These are phyloP conservation scores for Amblyjoppa fuscipennis DNA, from an alignment of 2,888 invertebrate species.

Conservation along the genomic window DNA sequence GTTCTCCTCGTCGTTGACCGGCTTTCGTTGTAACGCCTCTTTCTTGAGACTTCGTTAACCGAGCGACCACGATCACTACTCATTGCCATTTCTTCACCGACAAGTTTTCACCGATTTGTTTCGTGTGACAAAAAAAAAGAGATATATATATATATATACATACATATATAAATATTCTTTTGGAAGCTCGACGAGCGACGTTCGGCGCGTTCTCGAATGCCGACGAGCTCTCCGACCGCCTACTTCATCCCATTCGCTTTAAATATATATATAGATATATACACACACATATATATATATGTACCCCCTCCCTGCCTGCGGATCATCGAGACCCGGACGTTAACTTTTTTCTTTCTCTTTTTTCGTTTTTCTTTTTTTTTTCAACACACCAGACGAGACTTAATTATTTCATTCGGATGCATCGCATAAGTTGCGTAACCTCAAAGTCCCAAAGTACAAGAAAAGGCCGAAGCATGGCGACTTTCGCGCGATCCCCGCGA, in stretches of 20 bases:
- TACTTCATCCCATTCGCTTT: conserved; percentile 42
- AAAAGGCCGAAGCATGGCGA: neutral
- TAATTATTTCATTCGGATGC: neutral
- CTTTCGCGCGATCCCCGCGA: neutral
- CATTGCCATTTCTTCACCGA: conserved; percentile 56
- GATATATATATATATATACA: neutral
- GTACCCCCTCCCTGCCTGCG: neutral
- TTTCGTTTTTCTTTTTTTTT: neutral
- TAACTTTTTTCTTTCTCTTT: neutral
- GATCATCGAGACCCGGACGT: neutral
- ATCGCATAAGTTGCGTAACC: neutral
- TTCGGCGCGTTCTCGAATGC: conserved; percentile 13
- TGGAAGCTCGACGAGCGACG: neutral
- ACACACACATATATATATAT: neutral
- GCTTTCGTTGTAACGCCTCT: conserved; percentile 25
- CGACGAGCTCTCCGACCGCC: conserved; percentile 30
- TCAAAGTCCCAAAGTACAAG: neutral
- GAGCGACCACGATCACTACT: conserved; percentile 16
- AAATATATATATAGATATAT: neutral
- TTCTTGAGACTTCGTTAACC: conserved; percentile 46
- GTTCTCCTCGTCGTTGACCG: conserved; percentile 31
- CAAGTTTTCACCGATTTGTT: neutral
- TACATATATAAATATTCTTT: neutral
- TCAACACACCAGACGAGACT: neutral
- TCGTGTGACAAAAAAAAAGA: neutral